Percentiles rank a stretch among this genome's conserved stretches.
Conservation (phyloP, 1,140 invertebrate genomes). For the Cephus cinctus region DNA sequence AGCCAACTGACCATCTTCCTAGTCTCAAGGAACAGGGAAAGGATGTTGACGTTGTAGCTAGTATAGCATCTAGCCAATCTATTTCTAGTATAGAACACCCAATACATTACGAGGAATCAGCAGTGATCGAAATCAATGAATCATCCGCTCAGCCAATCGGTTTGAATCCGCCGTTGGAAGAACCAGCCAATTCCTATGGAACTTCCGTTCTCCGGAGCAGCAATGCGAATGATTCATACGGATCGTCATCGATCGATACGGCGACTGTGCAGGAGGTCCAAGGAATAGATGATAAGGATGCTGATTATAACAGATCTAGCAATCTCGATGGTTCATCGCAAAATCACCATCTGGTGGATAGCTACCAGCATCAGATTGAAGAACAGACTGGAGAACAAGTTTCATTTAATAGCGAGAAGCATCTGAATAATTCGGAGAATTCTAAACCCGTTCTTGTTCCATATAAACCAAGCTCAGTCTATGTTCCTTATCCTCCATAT, state of each 20-base stretch:
- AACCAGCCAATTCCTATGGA: background rate
- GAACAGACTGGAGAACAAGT: background rate
- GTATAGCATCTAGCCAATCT: too few relatives aligned
- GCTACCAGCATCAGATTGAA: background rate
- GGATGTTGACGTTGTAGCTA: too few relatives aligned
- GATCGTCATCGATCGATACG: background rate
- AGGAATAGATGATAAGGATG: background rate
- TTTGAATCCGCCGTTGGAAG: background rate
- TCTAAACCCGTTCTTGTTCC: too few relatives aligned
- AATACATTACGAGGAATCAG: conserved; percentile 34
- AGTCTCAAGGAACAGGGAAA: too few relatives aligned
- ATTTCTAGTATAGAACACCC: background rate
- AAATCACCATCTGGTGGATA: background rate
- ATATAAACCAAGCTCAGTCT: background rate
- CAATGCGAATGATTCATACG: background rate
- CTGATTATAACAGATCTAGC: too few relatives aligned
- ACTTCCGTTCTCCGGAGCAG: background rate
- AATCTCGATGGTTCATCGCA: too few relatives aligned
- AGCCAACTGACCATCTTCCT: too few relatives aligned
- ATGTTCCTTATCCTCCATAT: conserved; percentile 3
- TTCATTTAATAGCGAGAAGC: background rate
- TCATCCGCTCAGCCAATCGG: background rate
- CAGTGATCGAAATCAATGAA: conserved; percentile 30
- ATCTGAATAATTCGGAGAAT: too few relatives aligned
- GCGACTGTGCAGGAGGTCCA: background rate